Evolutionary conservation across 2,888 invertebrate genomes (phyloP), one percentile per base, ranked within the genome.

Genomic region (Petrophora chlorosata): DNA sequence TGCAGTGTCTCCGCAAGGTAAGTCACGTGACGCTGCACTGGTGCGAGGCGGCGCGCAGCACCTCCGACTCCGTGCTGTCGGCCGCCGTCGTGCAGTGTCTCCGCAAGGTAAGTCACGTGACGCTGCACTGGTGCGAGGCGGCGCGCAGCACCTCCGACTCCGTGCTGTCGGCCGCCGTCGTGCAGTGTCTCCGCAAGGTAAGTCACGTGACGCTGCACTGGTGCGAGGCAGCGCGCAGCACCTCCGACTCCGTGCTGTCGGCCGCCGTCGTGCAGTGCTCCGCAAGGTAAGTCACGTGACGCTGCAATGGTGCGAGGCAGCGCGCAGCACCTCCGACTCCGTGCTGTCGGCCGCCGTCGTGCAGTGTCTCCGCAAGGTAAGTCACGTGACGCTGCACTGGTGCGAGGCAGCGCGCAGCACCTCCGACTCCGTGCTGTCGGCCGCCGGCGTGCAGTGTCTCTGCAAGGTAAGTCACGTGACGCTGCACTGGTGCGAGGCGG

Each of bases 31-130:
- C n/a, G n/a, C n/a, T n/a, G n/a, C n/a, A 97, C 76, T 94, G 93
- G 91, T 90, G 96, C 38, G 93, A 94, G 70, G 86, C 94, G 8
- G 93, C 94, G 0, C 92, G 93, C 51, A 94, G 94, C 13, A 97
- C 98, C 0, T 94, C 96, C 0, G 94, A 95, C 36, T 94, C 97
- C 0, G 93, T 97, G 68, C 82, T 99, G 33, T 89, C 95, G 46
- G 96, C 98, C 0, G 92, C 96, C 7, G 94, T 96, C 0, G 93
- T 95, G 1, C 96, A 97, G 67, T 96, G 97, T 68, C 89, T 98
- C 0, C 92, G 94, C 65, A 95, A 96, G 90, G 96, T 97, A 71
- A 25, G 2, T 19, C 7, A 19, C 19, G 19, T 5, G 19, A 19
- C n/a, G n/a, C n/a, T n/a, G n/a, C n/a, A 97, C 76, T 94, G 93